These are phyloP conservation scores for Bufo gargarizans DNA, from an alignment of 2,113 vertebrate species.

Conservation along the genomic window DNA sequence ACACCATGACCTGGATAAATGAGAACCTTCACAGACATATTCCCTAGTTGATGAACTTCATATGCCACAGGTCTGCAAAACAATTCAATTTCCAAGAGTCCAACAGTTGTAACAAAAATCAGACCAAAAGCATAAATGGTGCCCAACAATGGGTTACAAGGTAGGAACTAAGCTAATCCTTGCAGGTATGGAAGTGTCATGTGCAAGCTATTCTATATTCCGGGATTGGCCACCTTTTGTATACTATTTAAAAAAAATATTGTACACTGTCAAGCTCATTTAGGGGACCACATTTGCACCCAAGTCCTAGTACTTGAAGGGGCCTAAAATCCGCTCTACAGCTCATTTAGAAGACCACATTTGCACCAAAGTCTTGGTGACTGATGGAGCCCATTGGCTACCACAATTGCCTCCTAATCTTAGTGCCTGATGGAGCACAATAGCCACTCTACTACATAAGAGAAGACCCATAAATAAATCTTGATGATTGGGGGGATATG, in stretches of 20 bases:
- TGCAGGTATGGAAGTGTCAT: neutral
- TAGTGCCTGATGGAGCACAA: neutral
- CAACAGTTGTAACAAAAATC: neutral
- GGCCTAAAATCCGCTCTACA: no score
- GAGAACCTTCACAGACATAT: no score
- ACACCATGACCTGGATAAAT: no score
- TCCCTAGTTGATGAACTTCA: neutral
- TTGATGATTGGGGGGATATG: neutral
- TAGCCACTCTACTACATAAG: neutral
- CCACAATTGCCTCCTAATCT: no score
- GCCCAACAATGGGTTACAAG: no score
- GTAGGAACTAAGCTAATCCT: neutral
- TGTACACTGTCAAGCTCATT: no score
- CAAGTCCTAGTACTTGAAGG: no score
- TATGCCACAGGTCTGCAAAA: neutral
- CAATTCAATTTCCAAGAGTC: neutral
- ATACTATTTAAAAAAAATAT: no score
- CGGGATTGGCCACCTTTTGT: neutral
- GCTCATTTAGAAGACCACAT: no score
- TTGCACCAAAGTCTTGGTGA: no score
- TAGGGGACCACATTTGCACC: neutral
- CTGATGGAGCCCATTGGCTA: no score
- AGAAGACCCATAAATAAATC: neutral
- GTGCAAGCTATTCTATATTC: neutral
- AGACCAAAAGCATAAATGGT: neutral